These are phyloP conservation scores for Gymnosoma rotundatum DNA, from an alignment of 2,888 invertebrate genomes.

Conservation along the genomic window DNA sequence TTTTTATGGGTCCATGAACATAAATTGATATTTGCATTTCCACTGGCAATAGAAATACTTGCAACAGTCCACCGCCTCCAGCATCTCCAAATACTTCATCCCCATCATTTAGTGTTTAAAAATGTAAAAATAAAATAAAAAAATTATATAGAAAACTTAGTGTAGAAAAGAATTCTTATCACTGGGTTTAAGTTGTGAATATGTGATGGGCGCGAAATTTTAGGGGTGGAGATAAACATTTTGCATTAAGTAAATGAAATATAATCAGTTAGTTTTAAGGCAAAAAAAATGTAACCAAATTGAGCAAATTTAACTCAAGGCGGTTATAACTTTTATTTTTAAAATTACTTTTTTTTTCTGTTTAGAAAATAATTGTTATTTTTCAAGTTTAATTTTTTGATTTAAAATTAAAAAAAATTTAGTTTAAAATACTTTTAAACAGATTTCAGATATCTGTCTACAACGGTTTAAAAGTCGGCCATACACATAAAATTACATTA, in stretches of 20 bases:
- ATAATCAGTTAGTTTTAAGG: background rate
- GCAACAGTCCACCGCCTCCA: background rate
- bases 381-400: too few species aligned
- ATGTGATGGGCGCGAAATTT: background rate
- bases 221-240: slow-evolving; percentile 11
- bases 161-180: slow-evolving; percentile 41
- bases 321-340: too few species aligned
- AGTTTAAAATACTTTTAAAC: too few species aligned
- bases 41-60: slow-evolving; percentile 25
- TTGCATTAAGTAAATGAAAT: slow-evolving; percentile 31
- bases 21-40: slow-evolving; percentile 65
- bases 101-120: slow-evolving; percentile 3
- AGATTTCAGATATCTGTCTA: too few species aligned
- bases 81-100: background rate
- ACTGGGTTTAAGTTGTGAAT: slow-evolving; percentile 13
- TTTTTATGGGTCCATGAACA: slow-evolving; percentile 50
- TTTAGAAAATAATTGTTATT: too few species aligned
- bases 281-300: slow-evolving; percentile 11
- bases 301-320: too few species aligned
- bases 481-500: too few species aligned
- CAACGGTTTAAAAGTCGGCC: too few species aligned
- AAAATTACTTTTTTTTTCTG: too few species aligned
- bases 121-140: slow-evolving; percentile 14
- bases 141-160: slow-evolving; percentile 11
- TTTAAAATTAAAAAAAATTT: too few species aligned